These are phyloP conservation scores for Plecturocebus donacophilus DNA, from an alignment of 2,113 vertebrate species.

Conservation along the genomic window DNA sequence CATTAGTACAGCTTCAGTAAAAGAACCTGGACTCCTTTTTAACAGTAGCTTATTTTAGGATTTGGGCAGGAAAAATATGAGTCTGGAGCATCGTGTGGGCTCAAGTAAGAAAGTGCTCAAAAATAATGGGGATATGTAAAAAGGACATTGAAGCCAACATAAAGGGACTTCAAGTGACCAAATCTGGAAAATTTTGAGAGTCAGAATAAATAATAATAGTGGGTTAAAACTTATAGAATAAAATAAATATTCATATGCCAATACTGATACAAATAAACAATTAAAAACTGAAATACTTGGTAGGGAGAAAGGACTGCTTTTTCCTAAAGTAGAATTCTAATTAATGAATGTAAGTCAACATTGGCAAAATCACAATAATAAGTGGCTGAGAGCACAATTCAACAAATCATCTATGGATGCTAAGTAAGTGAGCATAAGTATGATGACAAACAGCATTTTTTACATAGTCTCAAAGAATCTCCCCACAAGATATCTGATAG, in stretches of 20 bases:
- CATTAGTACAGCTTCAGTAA: not conserved
- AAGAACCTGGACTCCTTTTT: not conserved
- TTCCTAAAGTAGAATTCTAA: conserved; percentile 8
- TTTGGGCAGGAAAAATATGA: not conserved
- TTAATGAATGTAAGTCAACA: not conserved
- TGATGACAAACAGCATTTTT: not conserved
- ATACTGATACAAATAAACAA: not conserved
- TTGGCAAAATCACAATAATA: not conserved
- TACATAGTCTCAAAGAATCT: not conserved
- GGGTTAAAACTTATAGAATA: conserved; percentile 20
- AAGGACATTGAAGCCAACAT: conserved; percentile 1
- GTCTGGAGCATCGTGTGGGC: not conserved
- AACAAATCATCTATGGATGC: not conserved
- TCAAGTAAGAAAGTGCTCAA: not conserved
- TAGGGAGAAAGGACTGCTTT: conserved; percentile 23
- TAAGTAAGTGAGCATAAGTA: not conserved
- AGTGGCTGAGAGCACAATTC: not conserved
- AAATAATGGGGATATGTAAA: not conserved
- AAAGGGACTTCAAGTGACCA: not conserved
- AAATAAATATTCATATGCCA: not conserved
- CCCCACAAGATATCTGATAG: no score
- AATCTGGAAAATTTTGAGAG: not conserved
- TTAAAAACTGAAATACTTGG: not conserved
- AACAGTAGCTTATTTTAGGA: conserved; percentile 6
- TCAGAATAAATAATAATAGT: conserved; percentile 17